phyloP scores from a whole-genome alignment of 2,113 vertebrate species.

The Phoenicopterus ruber region DNA sequence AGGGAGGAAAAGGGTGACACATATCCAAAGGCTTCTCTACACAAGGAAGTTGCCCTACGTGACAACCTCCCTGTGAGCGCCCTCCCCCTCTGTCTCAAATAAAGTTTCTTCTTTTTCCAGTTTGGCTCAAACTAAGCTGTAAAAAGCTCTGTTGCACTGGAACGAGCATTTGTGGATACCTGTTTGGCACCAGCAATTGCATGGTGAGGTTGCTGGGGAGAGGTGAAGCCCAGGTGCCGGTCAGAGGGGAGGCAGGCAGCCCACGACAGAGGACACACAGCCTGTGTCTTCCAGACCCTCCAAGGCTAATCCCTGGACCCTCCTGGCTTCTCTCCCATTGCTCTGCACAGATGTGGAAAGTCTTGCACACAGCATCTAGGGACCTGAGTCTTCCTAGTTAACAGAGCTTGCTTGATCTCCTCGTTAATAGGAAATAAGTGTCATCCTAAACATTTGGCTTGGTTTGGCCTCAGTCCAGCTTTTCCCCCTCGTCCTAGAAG shows the following conservation, averaged over 20 bases:
- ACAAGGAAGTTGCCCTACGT: neutral
- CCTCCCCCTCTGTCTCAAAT: neutral
- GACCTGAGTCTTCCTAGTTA: neutral
- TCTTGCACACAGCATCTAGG: neutral
- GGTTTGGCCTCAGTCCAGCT: neutral
- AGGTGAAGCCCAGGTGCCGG: neutral
- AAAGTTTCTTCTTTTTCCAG: neutral
- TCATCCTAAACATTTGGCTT: neutral
- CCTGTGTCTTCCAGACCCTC: neutral
- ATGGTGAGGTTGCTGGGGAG: rapidly evolving
- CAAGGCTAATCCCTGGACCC: neutral
- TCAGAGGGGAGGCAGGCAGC: neutral
- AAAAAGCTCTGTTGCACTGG: neutral
- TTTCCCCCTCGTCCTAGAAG: neutral
- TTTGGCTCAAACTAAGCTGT: neutral
- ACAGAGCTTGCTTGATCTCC: neutral
- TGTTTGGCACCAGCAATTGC: neutral
- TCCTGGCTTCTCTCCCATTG: neutral
- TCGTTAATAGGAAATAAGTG: neutral
- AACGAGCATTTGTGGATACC: neutral
- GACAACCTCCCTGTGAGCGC: neutral
- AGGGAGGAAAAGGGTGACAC: neutral
- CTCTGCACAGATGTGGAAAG: neutral
- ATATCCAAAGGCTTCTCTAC: neutral
- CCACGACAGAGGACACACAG: rapidly evolving